Conservation (phyloP, 2,113 vertebrate species). For the Dipodomys merriami region DNA sequence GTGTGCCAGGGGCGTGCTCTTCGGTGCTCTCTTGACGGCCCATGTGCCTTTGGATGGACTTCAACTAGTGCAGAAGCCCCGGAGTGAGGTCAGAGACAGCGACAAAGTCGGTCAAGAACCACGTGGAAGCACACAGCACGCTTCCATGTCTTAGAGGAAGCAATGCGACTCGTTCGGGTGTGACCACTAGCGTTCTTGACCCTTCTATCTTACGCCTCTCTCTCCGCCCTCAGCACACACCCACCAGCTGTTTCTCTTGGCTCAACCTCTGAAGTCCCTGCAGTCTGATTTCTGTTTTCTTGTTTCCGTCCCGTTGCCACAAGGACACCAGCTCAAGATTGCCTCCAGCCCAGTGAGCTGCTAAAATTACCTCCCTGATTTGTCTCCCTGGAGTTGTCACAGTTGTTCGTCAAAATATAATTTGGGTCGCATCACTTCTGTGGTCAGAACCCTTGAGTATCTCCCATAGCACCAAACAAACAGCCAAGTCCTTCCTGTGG, state of each 20-base stretch:
- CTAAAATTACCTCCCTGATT: background rate
- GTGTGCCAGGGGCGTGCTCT: background rate
- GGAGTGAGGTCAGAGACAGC: too few relatives aligned
- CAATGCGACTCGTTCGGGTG: background rate
- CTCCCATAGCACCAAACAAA: background rate
- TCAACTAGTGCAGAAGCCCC: too few relatives aligned
- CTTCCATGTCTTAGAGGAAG: background rate
- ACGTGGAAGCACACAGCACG: too few relatives aligned
- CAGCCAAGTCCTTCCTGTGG: background rate
- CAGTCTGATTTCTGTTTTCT: background rate
- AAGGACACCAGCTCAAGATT: background rate
- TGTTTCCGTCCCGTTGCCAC: background rate
- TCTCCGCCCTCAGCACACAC: background rate
- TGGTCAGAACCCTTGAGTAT: background rate
- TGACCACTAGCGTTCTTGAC: background rate
- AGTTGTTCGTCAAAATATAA: background rate
- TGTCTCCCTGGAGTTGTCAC: background rate
- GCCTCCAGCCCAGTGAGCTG: background rate
- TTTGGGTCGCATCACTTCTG: background rate
- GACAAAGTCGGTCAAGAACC: too few relatives aligned
- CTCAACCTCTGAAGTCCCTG: background rate
- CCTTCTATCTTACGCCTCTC: background rate
- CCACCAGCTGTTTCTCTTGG: background rate
- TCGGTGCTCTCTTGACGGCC: background rate
- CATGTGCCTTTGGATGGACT: background rate